phyloP scores from a whole-genome alignment of 2,888 invertebrate genomes.

The Empis stercorea region DNA sequence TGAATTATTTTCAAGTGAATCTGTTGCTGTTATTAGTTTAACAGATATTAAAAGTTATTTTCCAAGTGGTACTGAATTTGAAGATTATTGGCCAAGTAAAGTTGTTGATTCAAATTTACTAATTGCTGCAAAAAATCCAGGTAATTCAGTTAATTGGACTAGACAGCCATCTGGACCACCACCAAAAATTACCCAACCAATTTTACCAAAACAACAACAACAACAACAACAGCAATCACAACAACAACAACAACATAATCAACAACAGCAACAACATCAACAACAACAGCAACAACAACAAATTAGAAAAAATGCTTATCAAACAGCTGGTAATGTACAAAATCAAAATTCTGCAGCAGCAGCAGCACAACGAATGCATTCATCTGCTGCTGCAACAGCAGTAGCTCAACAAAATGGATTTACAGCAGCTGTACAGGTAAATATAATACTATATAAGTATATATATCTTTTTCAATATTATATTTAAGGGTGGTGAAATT shows the following conservation, averaged over 20 bases:
- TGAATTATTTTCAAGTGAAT: slow-evolving; percentile 81
- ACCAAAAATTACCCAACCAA: slow-evolving; percentile 30
- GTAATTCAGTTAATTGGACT: slow-evolving; percentile 61
- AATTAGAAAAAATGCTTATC: slow-evolving; percentile 6
- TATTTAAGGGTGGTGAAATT: too few species aligned
- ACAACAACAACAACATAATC: slow-evolving; percentile 15
- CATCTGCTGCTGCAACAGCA: slow-evolving; percentile 32
- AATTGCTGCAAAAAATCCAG: slow-evolving; percentile 47
- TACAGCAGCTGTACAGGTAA: slow-evolving; percentile 23
- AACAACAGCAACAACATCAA: slow-evolving; percentile 27
- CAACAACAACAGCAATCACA: slow-evolving; percentile 23
- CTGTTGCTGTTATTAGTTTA: slow-evolving; percentile 80
- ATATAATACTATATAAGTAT: too few species aligned
- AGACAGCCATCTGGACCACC: slow-evolving; percentile 64
- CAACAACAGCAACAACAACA: slow-evolving; percentile 18
- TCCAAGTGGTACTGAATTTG: slow-evolving; percentile 77
- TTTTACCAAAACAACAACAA: slow-evolving; percentile 20
- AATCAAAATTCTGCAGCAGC: slow-evolving; percentile 7
- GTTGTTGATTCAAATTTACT: slow-evolving; percentile 70
- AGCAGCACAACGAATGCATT: slow-evolving; percentile 20
- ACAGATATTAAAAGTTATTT: slow-evolving; percentile 84
- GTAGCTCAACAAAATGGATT: slow-evolving; percentile 24
- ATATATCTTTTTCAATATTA: too few species aligned
- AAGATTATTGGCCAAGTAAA: slow-evolving; percentile 88
- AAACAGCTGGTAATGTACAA: slow-evolving; percentile 10